Evolutionary conservation across 2,888 invertebrate genomes (phyloP).

Genomic region (Eupithecia abbreviata): DNA sequence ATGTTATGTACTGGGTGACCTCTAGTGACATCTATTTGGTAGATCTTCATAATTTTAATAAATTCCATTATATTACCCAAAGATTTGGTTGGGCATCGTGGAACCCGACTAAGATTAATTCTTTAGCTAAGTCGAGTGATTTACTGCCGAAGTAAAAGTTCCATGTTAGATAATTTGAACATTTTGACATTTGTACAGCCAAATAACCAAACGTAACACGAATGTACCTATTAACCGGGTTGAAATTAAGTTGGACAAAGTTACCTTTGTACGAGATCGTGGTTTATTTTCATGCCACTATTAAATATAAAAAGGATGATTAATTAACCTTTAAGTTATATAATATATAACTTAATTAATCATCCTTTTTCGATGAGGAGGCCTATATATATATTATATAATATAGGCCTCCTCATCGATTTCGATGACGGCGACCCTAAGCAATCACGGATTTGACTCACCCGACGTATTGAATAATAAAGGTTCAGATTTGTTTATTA

Average conservation of each 20-base stretch:
- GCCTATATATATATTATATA: too few species aligned
- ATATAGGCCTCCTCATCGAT: too few species aligned
- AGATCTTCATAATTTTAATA: not conserved
- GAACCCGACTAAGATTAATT: conserved; percentile 4
- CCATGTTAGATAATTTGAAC: conserved; percentile 35
- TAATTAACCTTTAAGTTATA: not conserved
- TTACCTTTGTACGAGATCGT: conserved; percentile 28
- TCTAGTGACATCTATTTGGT: not conserved
- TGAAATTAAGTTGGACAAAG: conserved; percentile 48
- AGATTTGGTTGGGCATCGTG: not conserved
- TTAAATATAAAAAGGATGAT: not conserved
- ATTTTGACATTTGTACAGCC: conserved; percentile 38
- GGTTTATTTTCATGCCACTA: not conserved
- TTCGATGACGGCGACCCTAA: too few species aligned
- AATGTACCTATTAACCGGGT: conserved; percentile 45
- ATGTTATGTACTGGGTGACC: not conserved
- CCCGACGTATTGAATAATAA: not conserved
- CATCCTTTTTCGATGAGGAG: too few species aligned
- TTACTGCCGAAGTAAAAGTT: conserved; percentile 39
- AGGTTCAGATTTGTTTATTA: not conserved
- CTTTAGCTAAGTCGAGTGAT: conserved; percentile 29
- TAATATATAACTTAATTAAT: too few species aligned
- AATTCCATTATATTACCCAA: not conserved
- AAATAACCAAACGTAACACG: conserved; percentile 47
- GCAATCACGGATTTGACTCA: too few species aligned